Evolutionary conservation across 2,113 vertebrate genomes (phyloP), one percentile per base, ranked within the genome.

Genomic region (Colaptes auratus): DNA sequence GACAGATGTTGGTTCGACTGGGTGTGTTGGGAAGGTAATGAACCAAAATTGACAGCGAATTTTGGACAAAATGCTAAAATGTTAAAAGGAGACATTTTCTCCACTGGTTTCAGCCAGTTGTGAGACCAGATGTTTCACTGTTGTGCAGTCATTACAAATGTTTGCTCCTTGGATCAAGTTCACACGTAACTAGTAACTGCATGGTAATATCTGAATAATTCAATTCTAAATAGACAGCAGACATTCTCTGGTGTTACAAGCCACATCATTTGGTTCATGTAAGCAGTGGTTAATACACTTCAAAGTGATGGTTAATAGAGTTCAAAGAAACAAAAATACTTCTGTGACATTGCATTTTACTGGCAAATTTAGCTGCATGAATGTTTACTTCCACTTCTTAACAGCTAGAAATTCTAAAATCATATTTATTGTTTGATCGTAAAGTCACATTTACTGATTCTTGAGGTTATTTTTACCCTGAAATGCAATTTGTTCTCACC

Each of bases 121-220:
- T 73, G 44, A 88, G 64, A 59, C 44, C 46, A 90, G 24, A 83
- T 74, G 48, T 78, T 92, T 94, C 55, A 74, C 89, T 95, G n/a
- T 50, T 73, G 23, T 56, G 39, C 13, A 85, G 92, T 92, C 30
- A 56, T 2, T 65, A 12, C 35, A 88, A 88, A 92, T 58, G 30
- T 81, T 92, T 93, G 0, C 60, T 92, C 15, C 58, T 72, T 90
- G 30, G 55, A 91, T 87, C 24, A 89, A 23, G 42, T 75, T 56
- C 0, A 2, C 44, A 56, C 33, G 23, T 72, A 88, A 48, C 39
- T 88, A 76, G 63, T 91, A 92, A 91, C 76, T 92, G 64, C 0
- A 1, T 48, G 33, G 21, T 53, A 71, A 67, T 20, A 18, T 64
- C 56, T 73, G 35, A 3, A 17, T 88, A 39, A 20, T 27, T 48